Percentiles rank a stretch among this genome's conserved stretches.
Evolutionary conservation across 2,888 invertebrate genomes (phyloP).

Genomic region (Callyntrura guangdongensis): DNA sequence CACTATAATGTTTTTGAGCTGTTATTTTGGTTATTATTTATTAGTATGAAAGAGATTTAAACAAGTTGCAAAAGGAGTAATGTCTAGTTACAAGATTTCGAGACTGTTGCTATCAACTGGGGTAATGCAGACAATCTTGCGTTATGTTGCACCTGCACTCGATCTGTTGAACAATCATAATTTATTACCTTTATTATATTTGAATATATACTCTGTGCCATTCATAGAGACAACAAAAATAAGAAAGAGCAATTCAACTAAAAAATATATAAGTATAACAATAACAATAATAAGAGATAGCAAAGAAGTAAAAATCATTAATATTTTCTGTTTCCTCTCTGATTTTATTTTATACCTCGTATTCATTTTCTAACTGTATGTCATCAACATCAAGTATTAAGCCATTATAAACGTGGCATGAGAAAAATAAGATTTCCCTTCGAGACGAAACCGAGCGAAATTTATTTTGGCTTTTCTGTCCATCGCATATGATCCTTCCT

Average conservation of each 20-base stretch:
- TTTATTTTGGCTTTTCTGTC: slow-evolving; percentile 68
- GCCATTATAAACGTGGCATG: slow-evolving; percentile 52
- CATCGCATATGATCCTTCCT: background rate
- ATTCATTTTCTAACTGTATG: background rate
- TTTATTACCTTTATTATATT: slow-evolving; percentile 20
- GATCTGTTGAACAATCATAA: slow-evolving; percentile 58
- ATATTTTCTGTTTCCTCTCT: slow-evolving; percentile 17
- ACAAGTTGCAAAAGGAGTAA: slow-evolving; percentile 52
- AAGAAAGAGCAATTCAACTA: slow-evolving; percentile 32
- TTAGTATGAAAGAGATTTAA: slow-evolving; percentile 66
- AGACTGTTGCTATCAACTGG: too few species aligned
- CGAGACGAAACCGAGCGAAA: slow-evolving; percentile 63
- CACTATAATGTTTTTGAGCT: slow-evolving; percentile 40
- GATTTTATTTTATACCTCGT: slow-evolving; percentile 6
- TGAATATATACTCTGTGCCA: background rate
- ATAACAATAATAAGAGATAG: slow-evolving; percentile 40
- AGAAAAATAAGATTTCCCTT: slow-evolving; percentile 53
- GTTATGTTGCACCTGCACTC: slow-evolving; percentile 10
- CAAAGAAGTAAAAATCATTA: slow-evolving; percentile 59
- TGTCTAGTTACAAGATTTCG: slow-evolving; percentile 25
- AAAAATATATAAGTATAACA: slow-evolving; percentile 45
- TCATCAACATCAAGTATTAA: slow-evolving; percentile 18
- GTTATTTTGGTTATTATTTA: background rate
- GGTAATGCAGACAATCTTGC: too few species aligned
- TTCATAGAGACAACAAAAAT: background rate